Evolutionary conservation across 2,797 vertebrate species (phyloP).

Genomic region (Sciurus carolinensis): DNA sequence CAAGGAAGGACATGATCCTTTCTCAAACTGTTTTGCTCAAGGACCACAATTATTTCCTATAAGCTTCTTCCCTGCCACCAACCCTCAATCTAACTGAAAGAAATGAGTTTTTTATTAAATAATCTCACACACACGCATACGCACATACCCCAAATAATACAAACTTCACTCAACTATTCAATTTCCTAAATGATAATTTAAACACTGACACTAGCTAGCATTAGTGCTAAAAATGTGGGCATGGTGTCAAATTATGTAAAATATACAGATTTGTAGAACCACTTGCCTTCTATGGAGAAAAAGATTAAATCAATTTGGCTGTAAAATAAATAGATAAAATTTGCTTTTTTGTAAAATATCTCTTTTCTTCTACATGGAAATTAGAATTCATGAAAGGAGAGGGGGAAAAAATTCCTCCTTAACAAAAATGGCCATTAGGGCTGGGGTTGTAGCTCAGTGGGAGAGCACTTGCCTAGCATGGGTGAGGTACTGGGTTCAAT

Average conservation of each 20-base stretch:
- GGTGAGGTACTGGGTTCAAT: no score
- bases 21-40: not conserved
- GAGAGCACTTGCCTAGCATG: no score
- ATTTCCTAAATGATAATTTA: conserved; percentile 66
- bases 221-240: conserved; percentile 52
- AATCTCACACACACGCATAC: not conserved
- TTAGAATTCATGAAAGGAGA: conserved; percentile 46
- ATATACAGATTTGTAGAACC: conserved; percentile 28
- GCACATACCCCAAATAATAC: not conserved
- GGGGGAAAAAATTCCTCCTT: not conserved
- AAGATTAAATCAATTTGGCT: conserved; percentile 31
- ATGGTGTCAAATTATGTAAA: conserved; percentile 56
- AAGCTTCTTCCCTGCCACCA: not conserved
- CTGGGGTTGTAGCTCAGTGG: no score
- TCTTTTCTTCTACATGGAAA: conserved; percentile 46
- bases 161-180: conserved; percentile 42
- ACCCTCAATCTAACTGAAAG: not conserved
- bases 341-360: conserved; percentile 54
- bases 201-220: not conserved
- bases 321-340: conserved; percentile 47
- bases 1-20: not conserved
- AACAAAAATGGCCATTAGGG: no score
- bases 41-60: conserved; percentile 25
- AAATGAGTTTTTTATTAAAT: conserved; percentile 9
- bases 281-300: conserved; percentile 23